Evolutionary conservation across 2,113 vertebrate species (phyloP), one percentile per base, ranked within the genome.

Genomic region (Phoenicopterus ruber): DNA sequence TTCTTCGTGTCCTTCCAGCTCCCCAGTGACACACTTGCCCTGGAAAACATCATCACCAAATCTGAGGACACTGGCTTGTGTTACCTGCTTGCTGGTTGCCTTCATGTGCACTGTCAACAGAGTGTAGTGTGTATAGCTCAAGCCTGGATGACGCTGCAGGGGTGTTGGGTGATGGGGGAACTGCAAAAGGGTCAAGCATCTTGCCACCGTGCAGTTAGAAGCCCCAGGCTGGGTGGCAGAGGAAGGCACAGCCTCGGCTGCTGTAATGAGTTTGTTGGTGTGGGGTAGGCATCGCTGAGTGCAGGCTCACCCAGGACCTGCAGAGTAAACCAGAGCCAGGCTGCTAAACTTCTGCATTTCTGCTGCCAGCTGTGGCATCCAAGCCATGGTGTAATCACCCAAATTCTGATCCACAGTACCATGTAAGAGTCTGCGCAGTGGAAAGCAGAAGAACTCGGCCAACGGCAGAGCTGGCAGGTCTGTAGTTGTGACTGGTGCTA

Each of bases 91-190:
- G 50, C 50, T 67, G 36, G 20, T 44, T 70, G 44, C 36, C 36
- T 78, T 71, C 34, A 8, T 2, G 7, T 11, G n/a, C 17, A 44
- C 28, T 4, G 6, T 20, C 46, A 59, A 4, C 19, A 55, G 32
- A 13, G 9, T 24, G 14, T 1, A 19, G 6, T 6, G 7, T 24
- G 31, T n/a, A 2, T 14, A 44, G 46, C 11, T 50, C 31, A 57
- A 61, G 46, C 26, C 61, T n/a, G 26, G 26, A 6, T 58, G 72
- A 28, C 34, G 49, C 5, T 77, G 21, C 22, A 9, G 44, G 25
- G 40, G 8, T 49, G 38, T 36, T 0, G 25, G 40, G 8, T 49
- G 38, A 40, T 0, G 8, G 15, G 29, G 4, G 19, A 34, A 5
- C 49, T 70, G 34, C 22, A 40, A 29, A 19, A 55, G 29, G 46